Evolutionary conservation across 2,797 vertebrate species (phyloP).

Genomic region (Phrynocephalus vlangalii): DNA sequence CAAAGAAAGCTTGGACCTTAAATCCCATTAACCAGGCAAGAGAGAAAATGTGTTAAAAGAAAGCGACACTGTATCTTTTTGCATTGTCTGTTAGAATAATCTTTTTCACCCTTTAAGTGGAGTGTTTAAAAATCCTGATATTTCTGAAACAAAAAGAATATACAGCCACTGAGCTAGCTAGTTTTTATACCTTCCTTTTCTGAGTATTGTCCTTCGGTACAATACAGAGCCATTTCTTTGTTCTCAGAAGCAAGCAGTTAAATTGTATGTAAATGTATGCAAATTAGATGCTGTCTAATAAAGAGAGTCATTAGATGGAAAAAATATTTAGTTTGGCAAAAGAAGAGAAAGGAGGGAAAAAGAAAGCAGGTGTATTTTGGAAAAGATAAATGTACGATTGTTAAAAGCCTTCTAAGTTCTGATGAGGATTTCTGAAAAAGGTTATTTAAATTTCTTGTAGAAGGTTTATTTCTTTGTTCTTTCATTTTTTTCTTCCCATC

Average conservation of each 20-base stretch:
- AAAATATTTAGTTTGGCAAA: conserved; percentile 85
- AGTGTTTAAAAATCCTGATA: conserved; percentile 76
- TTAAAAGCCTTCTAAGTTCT: conserved; percentile 77
- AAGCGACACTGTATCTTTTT: conserved; percentile 76
- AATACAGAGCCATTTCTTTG: conserved; percentile 85
- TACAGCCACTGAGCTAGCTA: conserved; percentile 78
- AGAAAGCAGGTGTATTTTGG: conserved; percentile 85
- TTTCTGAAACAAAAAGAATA: conserved; percentile 84
- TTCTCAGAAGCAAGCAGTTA: conserved; percentile 86
- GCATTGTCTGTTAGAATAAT: conserved; percentile 82
- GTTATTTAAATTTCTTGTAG: conserved; percentile 78
- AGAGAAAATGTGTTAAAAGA: conserved; percentile 76
- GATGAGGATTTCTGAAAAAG: conserved; percentile 74
- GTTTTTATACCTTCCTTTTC: conserved; percentile 83
- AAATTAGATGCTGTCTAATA: conserved; percentile 88
- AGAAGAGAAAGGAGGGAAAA: conserved; percentile 75
- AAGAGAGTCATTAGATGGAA: conserved; percentile 88
- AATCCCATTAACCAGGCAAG: conserved; percentile 77
- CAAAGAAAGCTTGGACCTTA: conserved; percentile 74
- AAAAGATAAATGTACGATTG: conserved; percentile 78
- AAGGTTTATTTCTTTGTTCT: conserved; percentile 72
- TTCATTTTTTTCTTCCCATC: conserved; percentile 54
- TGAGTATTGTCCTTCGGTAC: conserved; percentile 83
- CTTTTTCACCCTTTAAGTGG: conserved; percentile 80
- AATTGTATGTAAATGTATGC: conserved; percentile 89